Evolutionary conservation across 2,888 invertebrate species (phyloP), one percentile per base, ranked within the genome.

Genomic region (Iselma pallidipennis): DNA sequence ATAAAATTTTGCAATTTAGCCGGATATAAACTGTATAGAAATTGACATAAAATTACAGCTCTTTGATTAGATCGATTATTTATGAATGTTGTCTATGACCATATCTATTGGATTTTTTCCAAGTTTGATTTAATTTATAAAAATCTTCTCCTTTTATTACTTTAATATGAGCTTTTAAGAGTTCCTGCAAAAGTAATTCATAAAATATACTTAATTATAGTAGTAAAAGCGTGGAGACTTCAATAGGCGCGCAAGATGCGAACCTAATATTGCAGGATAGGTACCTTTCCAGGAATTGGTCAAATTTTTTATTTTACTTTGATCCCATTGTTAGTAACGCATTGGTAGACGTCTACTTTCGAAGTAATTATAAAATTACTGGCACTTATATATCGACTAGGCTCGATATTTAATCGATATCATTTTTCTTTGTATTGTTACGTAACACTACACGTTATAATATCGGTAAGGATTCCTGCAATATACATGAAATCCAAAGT

Each of bases 391-490:
- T 54, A 33, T 45, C 57, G 54, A 61, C 57, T 61, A 61, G 61
- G 53, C 49, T 9, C 42, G 25, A 50, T 49, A 45, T 28, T 54
- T 57, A 54, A 61, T 61, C 53, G 61, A 56, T 49, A 49, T 56
- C 16, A 37, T 16, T 9, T 37, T 16, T n/a, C n/a, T 3, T 6
- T 37, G 1, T 14, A 37, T 37, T 37, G 16, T 37, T 26, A 26
- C 6, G 6, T 61, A 61, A 49, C n/a, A n/a, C n/a, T n/a, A n/a
- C n/a, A n/a, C n/a, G n/a, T n/a, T n/a, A n/a, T n/a, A n/a, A n/a
- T n/a, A 57, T 61, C 61, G 57, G 49, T 50, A 29, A 61, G 49
- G 57, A 49, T 61, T 61, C 61, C 57, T 50, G 9, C 57, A 57
- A 61, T 54, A 54, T 49, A 57, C 50, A 61, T n/a, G 52, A 61